Conservation (phyloP, 2,888 invertebrate genomes). For the Lasioglossum oenotherae region DNA sequence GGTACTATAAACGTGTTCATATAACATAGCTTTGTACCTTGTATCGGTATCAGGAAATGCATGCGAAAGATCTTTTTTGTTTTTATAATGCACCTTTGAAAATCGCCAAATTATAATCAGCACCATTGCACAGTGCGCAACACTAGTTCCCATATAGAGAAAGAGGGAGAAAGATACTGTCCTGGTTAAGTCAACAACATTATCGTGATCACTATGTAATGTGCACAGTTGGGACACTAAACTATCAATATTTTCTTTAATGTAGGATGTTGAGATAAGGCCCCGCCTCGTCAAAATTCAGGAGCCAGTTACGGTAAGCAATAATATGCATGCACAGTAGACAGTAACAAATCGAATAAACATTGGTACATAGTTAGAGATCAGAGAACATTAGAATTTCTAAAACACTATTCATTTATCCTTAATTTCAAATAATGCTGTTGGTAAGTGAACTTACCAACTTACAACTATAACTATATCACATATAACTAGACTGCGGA, state of each 20-base stretch:
- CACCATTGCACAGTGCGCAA: conserved; percentile 30
- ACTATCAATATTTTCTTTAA: conserved; percentile 66
- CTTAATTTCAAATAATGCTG: neutral
- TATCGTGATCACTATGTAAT: conserved; percentile 44
- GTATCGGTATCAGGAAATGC: neutral
- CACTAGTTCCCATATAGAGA: conserved; percentile 36
- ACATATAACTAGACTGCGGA: too few species aligned
- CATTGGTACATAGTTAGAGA: neutral
- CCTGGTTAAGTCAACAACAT: conserved; percentile 50
- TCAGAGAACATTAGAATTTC: neutral
- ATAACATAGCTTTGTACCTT: neutral
- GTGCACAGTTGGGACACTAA: conserved; percentile 55
- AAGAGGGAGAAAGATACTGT: conserved; percentile 63
- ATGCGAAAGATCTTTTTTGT: neutral
- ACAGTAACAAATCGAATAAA: neutral
- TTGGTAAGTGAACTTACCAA: conserved; percentile 24
- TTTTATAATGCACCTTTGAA: conserved; percentile 1
- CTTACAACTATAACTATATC: too few species aligned
- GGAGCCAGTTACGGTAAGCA: conserved; percentile 77
- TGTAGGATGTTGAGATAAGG: conserved; percentile 78
- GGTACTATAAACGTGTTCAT: neutral
- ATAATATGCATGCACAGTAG: conserved; percentile 32
- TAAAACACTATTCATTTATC: neutral
- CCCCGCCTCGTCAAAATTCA: conserved; percentile 72
- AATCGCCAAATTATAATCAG: conserved; percentile 11